Base-by-base conservation (phyloP, 2,113 vertebrate genomes). In the Peucedramus taeniatus region DNA sequence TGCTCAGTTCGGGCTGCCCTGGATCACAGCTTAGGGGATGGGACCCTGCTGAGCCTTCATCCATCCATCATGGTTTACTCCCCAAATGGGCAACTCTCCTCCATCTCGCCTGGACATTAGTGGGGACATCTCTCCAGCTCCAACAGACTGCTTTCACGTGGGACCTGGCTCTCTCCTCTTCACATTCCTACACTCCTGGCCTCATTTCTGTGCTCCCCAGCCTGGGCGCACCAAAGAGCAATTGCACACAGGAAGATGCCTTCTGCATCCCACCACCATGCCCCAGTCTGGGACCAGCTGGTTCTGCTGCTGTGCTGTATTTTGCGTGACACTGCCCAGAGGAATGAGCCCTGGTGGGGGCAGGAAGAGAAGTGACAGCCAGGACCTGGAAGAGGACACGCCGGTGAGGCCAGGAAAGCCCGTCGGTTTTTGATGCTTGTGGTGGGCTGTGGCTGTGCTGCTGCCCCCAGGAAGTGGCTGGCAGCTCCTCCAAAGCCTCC, bases 341-440 rank as follows among this genome's bases (percentile, higher is more conserved):
- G 40, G 15, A 24, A 6, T 24, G 30, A 76, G 10, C 7, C 23
- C 44, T 42, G 30, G 5, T 10, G 4, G 15, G 10, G 2, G 9
- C 10, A 80, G 77, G 16, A 65, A 40, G 6, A 64, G 49, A 89
- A 89, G 27, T 6, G 54, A 10, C 4, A 9, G 22, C n/a, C 1
- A 5, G 35, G 66, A 68, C 27, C 13, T 1, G 1, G 57, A 83
- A 56, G 26, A 60, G 4, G 4, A 16, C 4, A 7, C 0, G 5
- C 20, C 1, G 3, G 2, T 1, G 4, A 18, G 11, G 17, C 57
- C 37, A 64, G 71, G 75, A n/a, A 80, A 83, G 26, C 22, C 49
- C 37, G 13, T 13, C 0, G 0, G 0, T 26, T 85, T 71, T 21
- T 0, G 8, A 10, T 0, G 0, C 24, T 27, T 4, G 7, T 0